Percentiles rank a stretch among this genome's conserved stretches.
Evolutionary conservation across 2,888 invertebrate genomes (phyloP).

Genomic region (Odontomyia ornata): DNA sequence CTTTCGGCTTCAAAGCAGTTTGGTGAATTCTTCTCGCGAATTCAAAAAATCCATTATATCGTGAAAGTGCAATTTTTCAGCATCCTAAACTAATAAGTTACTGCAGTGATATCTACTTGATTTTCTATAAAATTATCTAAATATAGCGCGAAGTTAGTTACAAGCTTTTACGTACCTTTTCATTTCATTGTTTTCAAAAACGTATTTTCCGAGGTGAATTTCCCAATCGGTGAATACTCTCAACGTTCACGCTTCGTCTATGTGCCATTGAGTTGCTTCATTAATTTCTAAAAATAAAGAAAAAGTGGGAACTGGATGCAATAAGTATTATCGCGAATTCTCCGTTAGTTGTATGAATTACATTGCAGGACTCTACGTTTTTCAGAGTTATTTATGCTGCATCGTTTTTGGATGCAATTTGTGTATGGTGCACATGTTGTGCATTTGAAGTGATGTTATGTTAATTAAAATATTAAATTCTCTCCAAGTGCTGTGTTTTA

Average conservation of each 20-base stretch:
- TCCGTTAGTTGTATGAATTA: background rate
- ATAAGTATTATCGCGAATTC: constrained; percentile 17
- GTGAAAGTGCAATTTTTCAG: background rate
- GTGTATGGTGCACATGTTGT: constrained; percentile 8
- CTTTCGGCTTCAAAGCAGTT: constrained; percentile 22
- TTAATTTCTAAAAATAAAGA: constrained; percentile 49
- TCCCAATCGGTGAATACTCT: background rate
- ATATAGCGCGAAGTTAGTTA: background rate
- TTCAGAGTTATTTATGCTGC: background rate
- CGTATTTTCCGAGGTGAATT: background rate
- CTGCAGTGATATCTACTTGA: no score
- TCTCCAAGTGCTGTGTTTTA: constrained; percentile 27
- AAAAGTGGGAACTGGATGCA: constrained; percentile 44
- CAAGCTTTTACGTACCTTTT: background rate
- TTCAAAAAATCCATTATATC: no score
- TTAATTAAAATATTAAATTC: constrained; percentile 25
- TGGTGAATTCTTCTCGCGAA: constrained; percentile 31
- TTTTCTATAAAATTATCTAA: no score
- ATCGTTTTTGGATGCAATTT: background rate
- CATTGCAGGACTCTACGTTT: background rate
- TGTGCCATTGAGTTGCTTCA: constrained; percentile 42
- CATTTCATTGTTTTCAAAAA: background rate
- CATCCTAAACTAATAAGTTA: no score
- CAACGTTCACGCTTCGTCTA: constrained; percentile 7
- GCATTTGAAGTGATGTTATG: constrained; percentile 30